Percentiles rank a stretch among this genome's conserved stretches.
These are phyloP conservation scores for Tenthredo livida DNA, from an alignment of 2,888 invertebrate species.

Conservation along the genomic window DNA sequence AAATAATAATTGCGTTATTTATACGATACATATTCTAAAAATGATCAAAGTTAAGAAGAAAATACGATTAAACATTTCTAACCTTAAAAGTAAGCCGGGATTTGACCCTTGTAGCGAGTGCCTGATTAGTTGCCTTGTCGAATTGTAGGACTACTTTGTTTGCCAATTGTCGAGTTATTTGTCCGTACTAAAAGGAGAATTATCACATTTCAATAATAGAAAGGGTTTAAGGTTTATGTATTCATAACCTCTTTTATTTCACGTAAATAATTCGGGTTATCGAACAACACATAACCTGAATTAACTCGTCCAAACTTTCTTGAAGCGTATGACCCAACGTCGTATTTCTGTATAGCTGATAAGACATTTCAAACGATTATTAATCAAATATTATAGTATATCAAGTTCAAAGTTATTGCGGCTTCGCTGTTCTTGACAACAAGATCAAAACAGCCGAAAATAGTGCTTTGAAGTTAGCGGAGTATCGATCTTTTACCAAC, in stretches of 20 bases:
- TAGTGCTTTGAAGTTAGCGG: neutral
- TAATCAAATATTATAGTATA: neutral
- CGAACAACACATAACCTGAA: slow-evolving; percentile 83
- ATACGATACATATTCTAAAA: too few species aligned
- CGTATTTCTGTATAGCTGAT: slow-evolving; percentile 98
- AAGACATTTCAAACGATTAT: slow-evolving; percentile 86
- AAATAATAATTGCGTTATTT: slow-evolving; percentile 49
- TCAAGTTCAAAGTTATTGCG: neutral
- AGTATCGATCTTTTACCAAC: neutral
- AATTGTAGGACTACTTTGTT: slow-evolving; percentile 97
- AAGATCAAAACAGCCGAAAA: neutral
- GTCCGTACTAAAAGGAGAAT: slow-evolving; percentile 88
- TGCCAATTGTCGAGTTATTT: slow-evolving; percentile 96
- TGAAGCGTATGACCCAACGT: slow-evolving; percentile 98
- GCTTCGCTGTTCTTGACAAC: slow-evolving; percentile 12
- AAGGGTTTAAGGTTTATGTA: slow-evolving; percentile 15
- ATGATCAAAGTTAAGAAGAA: too few species aligned
- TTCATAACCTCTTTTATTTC: slow-evolving; percentile 34
- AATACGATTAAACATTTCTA: slow-evolving; percentile 56
- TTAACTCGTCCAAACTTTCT: slow-evolving; percentile 97
- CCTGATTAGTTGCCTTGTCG: slow-evolving; percentile 97
- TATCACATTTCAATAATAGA: slow-evolving; percentile 40
- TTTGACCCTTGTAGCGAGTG: slow-evolving; percentile 93
- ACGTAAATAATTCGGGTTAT: neutral
- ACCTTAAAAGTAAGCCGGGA: slow-evolving; percentile 96